These are phyloP conservation scores for Pitta sordida DNA, from an alignment of 2,113 vertebrate species.

Conservation along the genomic window DNA sequence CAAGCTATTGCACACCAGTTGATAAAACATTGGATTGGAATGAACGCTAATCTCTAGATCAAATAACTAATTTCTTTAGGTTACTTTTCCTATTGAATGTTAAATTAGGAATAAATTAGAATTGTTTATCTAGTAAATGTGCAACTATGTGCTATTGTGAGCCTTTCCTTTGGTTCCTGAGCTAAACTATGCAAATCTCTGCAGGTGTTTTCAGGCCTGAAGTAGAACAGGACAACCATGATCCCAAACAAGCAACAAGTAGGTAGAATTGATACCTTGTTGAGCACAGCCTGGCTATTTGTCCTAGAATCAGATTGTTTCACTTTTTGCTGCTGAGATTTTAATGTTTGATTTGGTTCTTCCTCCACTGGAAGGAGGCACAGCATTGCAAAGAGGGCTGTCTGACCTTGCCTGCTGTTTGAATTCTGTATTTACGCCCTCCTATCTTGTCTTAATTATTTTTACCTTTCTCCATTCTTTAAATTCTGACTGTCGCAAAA, in stretches of 20 bases:
- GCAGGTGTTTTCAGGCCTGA: neutral
- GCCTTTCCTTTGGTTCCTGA: neutral
- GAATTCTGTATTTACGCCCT: neutral
- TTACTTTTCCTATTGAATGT: neutral
- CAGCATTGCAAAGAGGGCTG: neutral
- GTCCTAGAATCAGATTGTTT: neutral
- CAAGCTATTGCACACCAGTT: slow-evolving; percentile 89
- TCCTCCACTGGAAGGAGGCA: neutral
- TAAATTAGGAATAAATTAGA: neutral
- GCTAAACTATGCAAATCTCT: neutral
- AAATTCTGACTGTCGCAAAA: neutral
- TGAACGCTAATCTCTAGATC: slow-evolving; percentile 82
- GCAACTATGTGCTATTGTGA: neutral
- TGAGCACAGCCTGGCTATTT: neutral
- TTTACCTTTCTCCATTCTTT: neutral
- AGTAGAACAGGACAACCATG: neutral
- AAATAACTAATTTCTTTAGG: neutral
- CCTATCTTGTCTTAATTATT: neutral
- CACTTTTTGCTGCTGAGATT: neutral
- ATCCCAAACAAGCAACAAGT: neutral
- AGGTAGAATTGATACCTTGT: neutral
- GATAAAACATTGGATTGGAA: slow-evolving; percentile 89
- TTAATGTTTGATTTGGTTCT: neutral
- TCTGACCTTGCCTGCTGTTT: neutral
- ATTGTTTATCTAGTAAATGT: neutral